Conservation (phyloP, 2,113 vertebrate species). For the Steatornis caripensis region DNA sequence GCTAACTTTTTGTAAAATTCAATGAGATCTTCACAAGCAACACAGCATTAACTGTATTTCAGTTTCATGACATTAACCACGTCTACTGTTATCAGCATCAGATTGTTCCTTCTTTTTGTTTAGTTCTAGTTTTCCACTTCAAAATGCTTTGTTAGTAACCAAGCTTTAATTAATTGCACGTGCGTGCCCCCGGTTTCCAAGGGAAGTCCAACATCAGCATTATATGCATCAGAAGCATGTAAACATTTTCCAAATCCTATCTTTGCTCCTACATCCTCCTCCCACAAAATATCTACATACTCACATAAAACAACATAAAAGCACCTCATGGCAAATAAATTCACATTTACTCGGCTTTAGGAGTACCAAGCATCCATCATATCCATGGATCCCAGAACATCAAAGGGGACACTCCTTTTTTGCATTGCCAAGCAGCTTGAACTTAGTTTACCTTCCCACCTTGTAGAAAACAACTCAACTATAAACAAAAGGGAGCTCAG, state of each 20-base stretch:
- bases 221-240: not conserved
- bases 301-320: not conserved
- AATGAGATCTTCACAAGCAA: not conserved
- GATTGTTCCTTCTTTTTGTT: not conserved
- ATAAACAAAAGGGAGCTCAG: not conserved
- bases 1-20: not conserved
- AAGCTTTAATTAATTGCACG: slow-evolving; percentile 9
- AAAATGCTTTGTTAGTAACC: not conserved
- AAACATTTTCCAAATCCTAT: not conserved
- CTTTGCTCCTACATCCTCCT: not conserved
- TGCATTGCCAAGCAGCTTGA: not conserved
- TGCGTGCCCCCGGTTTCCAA: not conserved
- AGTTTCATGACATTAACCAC: not conserved
- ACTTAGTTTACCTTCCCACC: not conserved
- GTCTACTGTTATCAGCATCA: not conserved
- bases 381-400: not conserved
- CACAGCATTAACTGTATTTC: not conserved
- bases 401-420: not conserved
- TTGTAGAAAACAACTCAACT: not conserved
- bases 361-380: not conserved
- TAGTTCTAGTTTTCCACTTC: slow-evolving; percentile 3
- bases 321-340: not conserved
- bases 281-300: not conserved
- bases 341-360: not conserved
- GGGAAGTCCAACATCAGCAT: not conserved